Evolutionary conservation across 2,888 invertebrate genomes (phyloP).

Genomic region (Hydroisotoma schaefferi): DNA sequence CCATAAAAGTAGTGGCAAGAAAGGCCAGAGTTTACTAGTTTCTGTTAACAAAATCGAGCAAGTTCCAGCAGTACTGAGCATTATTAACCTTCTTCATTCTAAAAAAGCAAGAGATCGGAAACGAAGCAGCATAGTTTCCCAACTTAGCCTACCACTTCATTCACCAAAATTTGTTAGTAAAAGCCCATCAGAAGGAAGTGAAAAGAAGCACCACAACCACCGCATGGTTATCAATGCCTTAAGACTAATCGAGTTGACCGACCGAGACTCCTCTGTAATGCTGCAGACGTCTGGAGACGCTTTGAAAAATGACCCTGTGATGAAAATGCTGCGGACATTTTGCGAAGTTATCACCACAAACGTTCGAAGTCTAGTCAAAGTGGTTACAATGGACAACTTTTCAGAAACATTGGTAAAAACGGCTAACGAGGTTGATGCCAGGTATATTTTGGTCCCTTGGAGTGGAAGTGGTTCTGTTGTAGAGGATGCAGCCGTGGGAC

Average conservation of each 20-base stretch:
- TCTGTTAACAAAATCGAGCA: slow-evolving; percentile 35
- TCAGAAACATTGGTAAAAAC: slow-evolving; percentile 15
- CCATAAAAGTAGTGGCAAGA: not conserved
- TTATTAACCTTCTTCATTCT: slow-evolving; percentile 26
- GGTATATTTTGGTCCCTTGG: slow-evolving; percentile 35
- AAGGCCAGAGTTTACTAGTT: slow-evolving; percentile 20
- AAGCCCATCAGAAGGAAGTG: not conserved
- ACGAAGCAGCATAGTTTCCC: not conserved
- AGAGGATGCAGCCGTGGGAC: slow-evolving; percentile 12
- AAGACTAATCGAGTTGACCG: slow-evolving; percentile 33
- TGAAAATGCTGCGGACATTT: slow-evolving; percentile 31
- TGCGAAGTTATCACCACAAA: slow-evolving; percentile 17
- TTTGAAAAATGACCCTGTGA: slow-evolving; percentile 31
- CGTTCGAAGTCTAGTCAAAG: slow-evolving; percentile 26
- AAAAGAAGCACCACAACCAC: not conserved
- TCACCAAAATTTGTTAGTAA: no score
- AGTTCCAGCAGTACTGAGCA: slow-evolving; percentile 30
- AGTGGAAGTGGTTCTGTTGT: slow-evolving; percentile 26
- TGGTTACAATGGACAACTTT: slow-evolving; percentile 30
- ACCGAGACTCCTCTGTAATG: slow-evolving; percentile 36
- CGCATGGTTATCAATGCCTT: slow-evolving; percentile 22
- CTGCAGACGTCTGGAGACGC: slow-evolving; percentile 26
- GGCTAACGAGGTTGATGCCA: slow-evolving; percentile 18
- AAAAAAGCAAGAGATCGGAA: slow-evolving; percentile 5
- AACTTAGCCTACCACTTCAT: no score